Evolutionary conservation across 2,888 invertebrate species (phyloP), one percentile per base, ranked within the genome.

Genomic region (Serrognathus titanus): DNA sequence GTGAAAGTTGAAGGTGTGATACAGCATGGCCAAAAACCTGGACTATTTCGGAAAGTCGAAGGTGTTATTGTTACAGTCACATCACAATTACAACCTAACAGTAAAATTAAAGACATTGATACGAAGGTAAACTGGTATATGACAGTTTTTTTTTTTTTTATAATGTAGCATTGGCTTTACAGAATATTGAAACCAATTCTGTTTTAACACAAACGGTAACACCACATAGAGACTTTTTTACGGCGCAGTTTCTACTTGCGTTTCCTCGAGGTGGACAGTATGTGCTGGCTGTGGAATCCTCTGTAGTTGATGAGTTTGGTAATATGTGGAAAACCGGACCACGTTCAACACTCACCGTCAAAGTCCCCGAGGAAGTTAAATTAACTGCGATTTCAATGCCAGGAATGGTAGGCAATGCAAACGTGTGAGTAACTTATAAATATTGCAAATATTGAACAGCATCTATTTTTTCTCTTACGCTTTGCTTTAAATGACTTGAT

Each of bases 1-100:
- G 84, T 97, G 20, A 95, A 94, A 80, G 91, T 97, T 2, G 97
- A 97, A 78, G 97, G 97, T 0, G 94, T 97, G 1, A 84, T 96
- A 48, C 88, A 90, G 66, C 88, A 88, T 64, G 88, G 86, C 20
- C 82, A 81, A 62, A 79, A 81, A 57, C 85, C 87, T 5, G 86
- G 88, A 4, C 74, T 88, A 9, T 90, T 86, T 72, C 81, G 92
- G 38, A 83, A 84, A 69, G 86, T 93, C 59, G 81, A 85, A 63
- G 84, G 87, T 59, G 86, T 92, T 57, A 83, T 87, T 66, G 82
- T 93, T 36, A 86, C 83, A 2, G 84, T 91, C 2, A 84, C 84
- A 0, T 88, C 89, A 0, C 82, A 85, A 67, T 76, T 85, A 50
- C 78, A 86, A 73, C 78, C 67, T 16, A 73, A 67, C 55, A 69